Evolutionary conservation across 2,113 vertebrate species (phyloP), one percentile per base, ranked within the genome.

Genomic region (Dinomys branickii): DNA sequence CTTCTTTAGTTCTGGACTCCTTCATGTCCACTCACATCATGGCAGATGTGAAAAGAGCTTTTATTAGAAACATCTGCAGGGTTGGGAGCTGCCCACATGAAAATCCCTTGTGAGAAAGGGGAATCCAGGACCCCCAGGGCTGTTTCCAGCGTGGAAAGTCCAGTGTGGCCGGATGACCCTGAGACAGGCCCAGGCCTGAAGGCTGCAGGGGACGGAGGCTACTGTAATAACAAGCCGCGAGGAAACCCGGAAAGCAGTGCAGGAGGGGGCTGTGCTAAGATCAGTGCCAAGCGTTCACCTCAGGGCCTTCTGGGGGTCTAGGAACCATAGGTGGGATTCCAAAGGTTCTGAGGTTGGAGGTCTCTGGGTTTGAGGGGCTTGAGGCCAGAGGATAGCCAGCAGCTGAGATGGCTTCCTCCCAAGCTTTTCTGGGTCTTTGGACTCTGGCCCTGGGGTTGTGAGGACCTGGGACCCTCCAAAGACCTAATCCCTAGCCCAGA

Each of bases 241-340:
- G 86, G 58, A 88, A 61, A 83, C 63, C 65, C 19, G 30, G 65
- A 58, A 71, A 91, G 33, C 92, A 56, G 44, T 41, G 30, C 13
- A 58, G 98, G 98, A 81, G 99, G 97, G 97, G 69, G 94, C 94
- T 88, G 97, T 98, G 97, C 95, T 98, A 85, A 97, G 96, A 41
- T 98, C 99, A 82, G 96, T 98, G 50, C 98, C 0, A 98, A 98
- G 95, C 99, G 98, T 47, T 98, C 98, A 90, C 84, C 96, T 99
- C 98, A 26, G 63, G 63, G 30, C 20, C 4, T 10, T 98, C 96
- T 61, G 97, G 80, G 95, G 69, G 69, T 91, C 99, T 99, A 99
- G 1, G 99, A 99, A 44, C 99, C 99, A 2, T 99, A 99, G 0
- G 99, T 99, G 81, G 99, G 99, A 98, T 99, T 99, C 99, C 99